Evolutionary conservation across 2,888 invertebrate species (phyloP), one percentile per base, ranked within the genome.

Genomic region (Balanococcus diminutus): DNA sequence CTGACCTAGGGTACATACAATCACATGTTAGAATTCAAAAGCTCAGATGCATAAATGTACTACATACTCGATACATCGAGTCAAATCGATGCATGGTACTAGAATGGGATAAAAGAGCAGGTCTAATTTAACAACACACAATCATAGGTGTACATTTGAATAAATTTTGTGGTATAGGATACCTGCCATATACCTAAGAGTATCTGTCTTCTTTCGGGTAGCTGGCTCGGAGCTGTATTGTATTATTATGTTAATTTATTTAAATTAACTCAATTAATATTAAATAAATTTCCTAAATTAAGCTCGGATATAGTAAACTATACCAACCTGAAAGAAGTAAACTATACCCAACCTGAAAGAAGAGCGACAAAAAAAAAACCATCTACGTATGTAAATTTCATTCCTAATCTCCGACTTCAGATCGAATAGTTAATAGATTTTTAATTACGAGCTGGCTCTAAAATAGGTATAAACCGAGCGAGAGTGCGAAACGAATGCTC

Each of bases 161-260:
- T 46, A 46, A 46, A 46, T 46, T n/a, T 46, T 46, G 14, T n/a
- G 46, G n/a, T 46, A 46, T n/a, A 46, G 46, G 46, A n/a, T 46
- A 46, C 46, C 46, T 46, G 39, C 39, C 46, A n/a, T 46, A 46
- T 46, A 11, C 14, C 56, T 56, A 6, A n/a, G 14, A 28, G 9
- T 67, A 28, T 67, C 28, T 67, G 5, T 25, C n/a, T 67, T 14
- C 14, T 14, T 22, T 61, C 56, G 56, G n/a, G n/a, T n/a, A n/a
- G 28, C 4, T 67, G 14, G 75, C 75, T 75, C 75, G 36, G 14
- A 75, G 75, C 75, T 8, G 36, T 75, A 28, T 75, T 16, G 75
- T 75, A 75, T 75, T 75, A 75, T 75, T 75, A 75, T 75, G 75
- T 75, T 75, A 75, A 75, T 75, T 75, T 75, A 75, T 75, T 75